Evolutionary conservation across 2,113 vertebrate species (phyloP).

Genomic region (Suricata suricatta): DNA sequence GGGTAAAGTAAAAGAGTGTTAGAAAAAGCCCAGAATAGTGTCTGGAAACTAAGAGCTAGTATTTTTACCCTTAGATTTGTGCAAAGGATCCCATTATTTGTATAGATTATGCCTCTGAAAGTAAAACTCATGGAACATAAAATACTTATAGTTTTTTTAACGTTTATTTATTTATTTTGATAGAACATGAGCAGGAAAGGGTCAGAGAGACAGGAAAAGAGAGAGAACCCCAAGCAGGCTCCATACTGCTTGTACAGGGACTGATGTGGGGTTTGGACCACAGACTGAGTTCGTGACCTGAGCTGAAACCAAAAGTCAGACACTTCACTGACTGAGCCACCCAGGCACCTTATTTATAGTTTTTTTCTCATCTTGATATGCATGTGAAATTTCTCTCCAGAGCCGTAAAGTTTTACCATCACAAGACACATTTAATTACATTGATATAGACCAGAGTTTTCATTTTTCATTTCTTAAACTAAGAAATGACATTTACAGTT

Average conservation of each 20-base stretch:
- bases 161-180: no score
- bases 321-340: no score
- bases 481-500: neutral
- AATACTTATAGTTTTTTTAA: neutral
- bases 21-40: neutral
- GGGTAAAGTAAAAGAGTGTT: neutral
- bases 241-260: no score
- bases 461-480: neutral
- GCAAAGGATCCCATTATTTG: neutral
- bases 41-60: neutral
- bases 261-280: no score
- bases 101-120: neutral
- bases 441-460: neutral
- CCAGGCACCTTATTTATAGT: neutral
- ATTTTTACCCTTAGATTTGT: neutral
- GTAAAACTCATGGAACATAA: neutral
- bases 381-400: neutral
- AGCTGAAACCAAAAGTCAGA: no score
- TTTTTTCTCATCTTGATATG: neutral
- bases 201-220: accelerated
- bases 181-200: no score
- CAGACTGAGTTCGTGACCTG: no score
- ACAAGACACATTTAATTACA: neutral
- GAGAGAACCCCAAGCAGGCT: no score
- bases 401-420: neutral